phyloP scores from a whole-genome alignment of 2,888 invertebrate species.

The Caprella mutica region DNA sequence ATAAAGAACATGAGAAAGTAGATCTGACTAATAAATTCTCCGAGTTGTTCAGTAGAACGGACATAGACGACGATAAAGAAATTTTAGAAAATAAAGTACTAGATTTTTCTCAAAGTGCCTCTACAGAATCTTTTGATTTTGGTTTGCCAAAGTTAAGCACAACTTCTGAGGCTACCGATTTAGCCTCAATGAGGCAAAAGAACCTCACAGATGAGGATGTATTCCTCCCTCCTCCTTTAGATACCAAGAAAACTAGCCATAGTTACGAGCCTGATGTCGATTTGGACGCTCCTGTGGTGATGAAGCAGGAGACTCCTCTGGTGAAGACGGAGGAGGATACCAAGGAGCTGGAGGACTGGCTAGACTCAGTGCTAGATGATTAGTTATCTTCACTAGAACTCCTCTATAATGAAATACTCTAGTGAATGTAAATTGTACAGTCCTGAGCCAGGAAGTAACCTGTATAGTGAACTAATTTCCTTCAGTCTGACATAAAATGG shows the following conservation, averaged over 20 bases:
- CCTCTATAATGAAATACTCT: too few relatives aligned
- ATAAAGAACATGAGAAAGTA: too few relatives aligned
- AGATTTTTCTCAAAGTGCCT: too few relatives aligned
- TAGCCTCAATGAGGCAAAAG: background rate
- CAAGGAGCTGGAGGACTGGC: constrained; percentile 32
- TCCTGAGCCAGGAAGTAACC: too few relatives aligned
- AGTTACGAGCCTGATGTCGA: constrained; percentile 3
- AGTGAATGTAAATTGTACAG: too few relatives aligned
- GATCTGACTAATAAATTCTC: too few relatives aligned
- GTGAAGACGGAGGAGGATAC: constrained; percentile 1
- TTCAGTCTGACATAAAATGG: too few relatives aligned
- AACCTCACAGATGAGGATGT: background rate
- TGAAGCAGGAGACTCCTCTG: background rate
- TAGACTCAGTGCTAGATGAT: constrained; percentile 33
- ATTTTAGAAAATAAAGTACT: too few relatives aligned
- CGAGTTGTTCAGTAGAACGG: too few relatives aligned
- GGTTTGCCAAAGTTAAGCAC: constrained; percentile 16
- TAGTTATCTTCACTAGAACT: background rate
- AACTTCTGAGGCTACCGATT: background rate
- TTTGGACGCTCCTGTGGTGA: constrained; percentile 1
- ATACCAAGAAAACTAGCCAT: background rate
- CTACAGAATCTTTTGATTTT: constrained; percentile 21
- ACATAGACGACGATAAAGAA: too few relatives aligned
- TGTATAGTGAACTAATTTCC: too few relatives aligned
- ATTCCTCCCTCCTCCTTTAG: background rate